Percentiles rank a stretch among this genome's conserved stretches.
These are phyloP conservation scores for Isotomurus palustris DNA, from an alignment of 2,888 invertebrate genomes.

Conservation along the genomic window DNA sequence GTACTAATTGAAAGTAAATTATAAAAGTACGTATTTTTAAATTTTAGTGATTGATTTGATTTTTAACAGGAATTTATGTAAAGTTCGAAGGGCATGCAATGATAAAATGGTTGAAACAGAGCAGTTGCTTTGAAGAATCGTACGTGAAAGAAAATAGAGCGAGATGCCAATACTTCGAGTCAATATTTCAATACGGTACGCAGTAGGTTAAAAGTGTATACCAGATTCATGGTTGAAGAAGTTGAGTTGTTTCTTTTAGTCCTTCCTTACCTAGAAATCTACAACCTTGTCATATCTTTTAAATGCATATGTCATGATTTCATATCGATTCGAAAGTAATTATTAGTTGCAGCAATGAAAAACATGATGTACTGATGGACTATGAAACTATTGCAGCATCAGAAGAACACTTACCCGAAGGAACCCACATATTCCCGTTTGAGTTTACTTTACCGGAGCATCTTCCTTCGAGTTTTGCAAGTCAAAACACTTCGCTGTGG, in stretches of 20 bases:
- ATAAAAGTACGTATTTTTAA: not conserved
- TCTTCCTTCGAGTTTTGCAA: conserved; percentile 76
- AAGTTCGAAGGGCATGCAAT: conserved; percentile 13
- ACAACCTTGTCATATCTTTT: not conserved
- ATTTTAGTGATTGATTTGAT: not conserved
- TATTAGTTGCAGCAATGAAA: no score
- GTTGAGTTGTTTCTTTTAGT: not conserved
- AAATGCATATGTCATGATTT: not conserved
- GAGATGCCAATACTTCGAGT: conserved; percentile 2
- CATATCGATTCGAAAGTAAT: no score
- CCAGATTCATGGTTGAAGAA: no score
- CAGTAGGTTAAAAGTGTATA: not conserved
- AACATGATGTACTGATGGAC: no score
- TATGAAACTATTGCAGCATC: conserved; percentile 3
- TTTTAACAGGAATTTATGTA: conserved; percentile 4
- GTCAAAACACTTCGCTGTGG: conserved; percentile 66
- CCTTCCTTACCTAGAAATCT: not conserved
- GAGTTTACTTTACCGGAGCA: conserved; percentile 65
- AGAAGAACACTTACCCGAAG: conserved; percentile 48
- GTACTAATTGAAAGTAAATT: not conserved
- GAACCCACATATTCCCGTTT: conserved; percentile 72
- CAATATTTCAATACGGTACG: conserved; percentile 7
- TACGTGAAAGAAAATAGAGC: not conserved
- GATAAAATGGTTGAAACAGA: conserved; percentile 6
- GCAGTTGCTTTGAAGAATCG: not conserved